Base-by-base conservation (phyloP, 2,113 vertebrate species). In the Brachirus orientalis region DNA sequence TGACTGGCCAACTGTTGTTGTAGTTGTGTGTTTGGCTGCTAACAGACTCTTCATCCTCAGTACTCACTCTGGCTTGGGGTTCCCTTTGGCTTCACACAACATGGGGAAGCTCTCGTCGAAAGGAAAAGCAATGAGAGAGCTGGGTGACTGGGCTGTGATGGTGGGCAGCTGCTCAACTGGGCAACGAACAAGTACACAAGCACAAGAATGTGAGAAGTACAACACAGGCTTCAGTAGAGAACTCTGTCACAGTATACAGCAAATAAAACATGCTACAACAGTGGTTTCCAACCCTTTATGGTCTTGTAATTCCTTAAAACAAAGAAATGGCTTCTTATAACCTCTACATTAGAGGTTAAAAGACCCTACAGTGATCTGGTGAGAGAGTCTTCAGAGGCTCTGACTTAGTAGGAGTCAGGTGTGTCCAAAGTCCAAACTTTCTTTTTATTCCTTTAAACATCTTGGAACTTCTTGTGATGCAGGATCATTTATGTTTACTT, bases 81-180 rank as follows among this genome's bases (percentile, higher is more conserved):
- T 99, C 65, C 96, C 97, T 92, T 93, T 96, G 43, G 96, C 97
- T 85, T 98, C 95, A 61, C 97, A 99, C 75, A 90, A 95, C 41
- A 99, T 82, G 20, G 95, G 89, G 72, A 96, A 96, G 72, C 94
- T 95, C 64, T 99, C 97, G 8, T 98, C 96, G 4, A 96, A 96
- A 12, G 96, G 95, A 85, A 97, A 96, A 63, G 96, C 97, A 1
- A 99, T 94, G 87, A 95, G 92, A 10, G 90, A 86, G 57, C 82
- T 87, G 59, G 88, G 86, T 1, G 97, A 93, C 44, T 96, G 94
- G 47, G 92, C 93, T 0, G 84, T 95, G 86, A 99, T 97, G 8
- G 94, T 95, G 79, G 97, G 97, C 60, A 95, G 93, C 93, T 99
- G 97, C 61, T 90, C 93, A 72, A 99, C 97, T 99, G 90, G 75